These are phyloP conservation scores for Liasis olivaceus DNA, from an alignment of 2,797 vertebrate species.

Conservation along the genomic window DNA sequence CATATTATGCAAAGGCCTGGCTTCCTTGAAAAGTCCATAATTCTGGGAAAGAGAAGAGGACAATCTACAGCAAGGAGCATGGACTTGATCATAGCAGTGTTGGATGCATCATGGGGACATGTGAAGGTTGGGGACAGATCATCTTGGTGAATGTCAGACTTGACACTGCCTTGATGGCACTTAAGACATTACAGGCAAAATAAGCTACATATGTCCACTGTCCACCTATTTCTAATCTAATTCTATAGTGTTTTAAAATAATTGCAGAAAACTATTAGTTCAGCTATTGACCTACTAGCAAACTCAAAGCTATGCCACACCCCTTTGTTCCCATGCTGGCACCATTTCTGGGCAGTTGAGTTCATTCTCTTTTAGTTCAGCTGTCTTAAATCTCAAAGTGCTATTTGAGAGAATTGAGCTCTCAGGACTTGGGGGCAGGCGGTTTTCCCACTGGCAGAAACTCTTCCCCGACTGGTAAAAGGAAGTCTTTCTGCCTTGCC, in stretches of 20 bases:
- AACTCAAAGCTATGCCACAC: neutral
- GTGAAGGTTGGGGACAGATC: neutral
- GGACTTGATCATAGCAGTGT: neutral
- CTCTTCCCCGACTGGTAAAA: neutral
- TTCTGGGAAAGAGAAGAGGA: neutral
- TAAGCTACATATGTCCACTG: accelerated
- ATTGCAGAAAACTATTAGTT: neutral
- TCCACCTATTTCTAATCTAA: neutral
- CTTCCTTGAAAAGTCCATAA: neutral
- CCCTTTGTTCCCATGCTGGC: neutral
- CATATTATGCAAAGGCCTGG: neutral
- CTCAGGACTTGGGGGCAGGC: no score
- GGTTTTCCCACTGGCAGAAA: no score
- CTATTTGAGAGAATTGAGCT: no score
- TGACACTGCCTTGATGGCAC: neutral
- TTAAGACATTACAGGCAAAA: neutral
- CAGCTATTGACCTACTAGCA: neutral
- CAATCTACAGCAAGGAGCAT: neutral
- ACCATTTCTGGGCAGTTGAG: neutral
- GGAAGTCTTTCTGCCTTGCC: neutral
- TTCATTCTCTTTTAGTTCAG: no score
- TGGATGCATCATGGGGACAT: no score
- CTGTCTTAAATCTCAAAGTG: no score
- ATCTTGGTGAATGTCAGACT: neutral
- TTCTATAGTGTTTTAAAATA: neutral